phyloP scores from a whole-genome alignment of 2,113 vertebrate species.

The Opisthocomus hoazin region DNA sequence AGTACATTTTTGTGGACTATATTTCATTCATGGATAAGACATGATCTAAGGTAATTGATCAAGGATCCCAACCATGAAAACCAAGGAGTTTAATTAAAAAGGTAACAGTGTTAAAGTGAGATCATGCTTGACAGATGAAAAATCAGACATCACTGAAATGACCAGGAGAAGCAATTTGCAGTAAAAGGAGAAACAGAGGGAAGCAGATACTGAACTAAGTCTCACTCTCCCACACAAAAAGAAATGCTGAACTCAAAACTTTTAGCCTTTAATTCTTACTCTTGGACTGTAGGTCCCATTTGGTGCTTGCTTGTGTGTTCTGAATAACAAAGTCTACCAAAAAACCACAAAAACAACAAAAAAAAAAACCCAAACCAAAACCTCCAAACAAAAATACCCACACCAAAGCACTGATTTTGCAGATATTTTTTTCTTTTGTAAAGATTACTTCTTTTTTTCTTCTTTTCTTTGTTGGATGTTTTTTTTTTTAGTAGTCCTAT shows the following conservation, averaged over 20 bases:
- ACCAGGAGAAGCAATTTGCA: background rate
- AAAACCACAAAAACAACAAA: background rate
- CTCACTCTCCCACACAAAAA: background rate
- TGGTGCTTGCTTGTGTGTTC: background rate
- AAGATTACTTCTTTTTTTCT: background rate
- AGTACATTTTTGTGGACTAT: background rate
- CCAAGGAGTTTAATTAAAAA: conserved; percentile 28
- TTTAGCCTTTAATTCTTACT: background rate
- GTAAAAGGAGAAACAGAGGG: background rate
- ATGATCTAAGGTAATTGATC: conserved; percentile 22
- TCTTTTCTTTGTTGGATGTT: too few species aligned
- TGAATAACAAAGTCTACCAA: background rate
- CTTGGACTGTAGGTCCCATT: background rate
- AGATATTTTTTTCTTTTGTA: background rate
- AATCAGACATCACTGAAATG: background rate
- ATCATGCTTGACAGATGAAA: background rate
- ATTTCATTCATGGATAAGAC: background rate
- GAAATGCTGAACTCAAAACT: background rate
- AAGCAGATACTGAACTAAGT: background rate
- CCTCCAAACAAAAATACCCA: background rate
- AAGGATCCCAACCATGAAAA: conserved; percentile 39
- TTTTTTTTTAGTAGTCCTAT: background rate
- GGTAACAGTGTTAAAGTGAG: background rate
- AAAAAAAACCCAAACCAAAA: background rate
- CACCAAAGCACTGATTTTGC: background rate